Conservation (phyloP, 2,797 vertebrate species). For the Triplophysa bombifrons region DNA sequence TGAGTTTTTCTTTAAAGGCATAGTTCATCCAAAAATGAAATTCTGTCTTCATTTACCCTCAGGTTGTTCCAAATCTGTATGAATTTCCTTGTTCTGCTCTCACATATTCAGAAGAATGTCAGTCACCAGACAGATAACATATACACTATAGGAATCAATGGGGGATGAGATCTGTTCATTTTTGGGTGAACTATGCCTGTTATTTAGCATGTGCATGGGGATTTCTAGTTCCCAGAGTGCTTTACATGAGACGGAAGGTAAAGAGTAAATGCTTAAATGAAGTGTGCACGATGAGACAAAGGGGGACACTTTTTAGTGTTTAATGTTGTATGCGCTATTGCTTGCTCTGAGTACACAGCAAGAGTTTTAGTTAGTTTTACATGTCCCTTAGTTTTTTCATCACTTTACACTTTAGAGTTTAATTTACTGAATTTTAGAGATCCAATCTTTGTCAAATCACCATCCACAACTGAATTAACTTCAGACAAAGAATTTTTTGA, state of each 20-base stretch:
- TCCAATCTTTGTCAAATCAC: neutral
- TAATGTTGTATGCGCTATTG: constrained; percentile 1
- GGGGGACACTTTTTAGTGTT: neutral
- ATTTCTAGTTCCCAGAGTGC: neutral
- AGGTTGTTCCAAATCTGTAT: no score
- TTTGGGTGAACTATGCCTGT: neutral
- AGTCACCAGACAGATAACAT: no score
- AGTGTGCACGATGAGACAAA: neutral
- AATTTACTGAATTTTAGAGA: neutral
- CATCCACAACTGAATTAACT: neutral
- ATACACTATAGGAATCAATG: no score
- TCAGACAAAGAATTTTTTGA: neutral
- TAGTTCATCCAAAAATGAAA: no score
- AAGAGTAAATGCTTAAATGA: neutral
- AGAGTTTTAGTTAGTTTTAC: neutral
- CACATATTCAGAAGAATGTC: no score
- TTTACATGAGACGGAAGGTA: neutral
- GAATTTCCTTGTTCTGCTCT: no score
- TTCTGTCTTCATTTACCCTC: no score
- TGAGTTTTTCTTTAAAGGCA: neutral
- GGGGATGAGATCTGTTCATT: no score
- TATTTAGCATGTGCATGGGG: neutral
- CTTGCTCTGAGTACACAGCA: neutral
- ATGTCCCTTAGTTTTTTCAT: neutral
- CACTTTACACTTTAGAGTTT: neutral